Conservation (phyloP, 30 jellyfish, hydroid and myxozoan genomes). For the Cassiopea andromeda region DNA sequence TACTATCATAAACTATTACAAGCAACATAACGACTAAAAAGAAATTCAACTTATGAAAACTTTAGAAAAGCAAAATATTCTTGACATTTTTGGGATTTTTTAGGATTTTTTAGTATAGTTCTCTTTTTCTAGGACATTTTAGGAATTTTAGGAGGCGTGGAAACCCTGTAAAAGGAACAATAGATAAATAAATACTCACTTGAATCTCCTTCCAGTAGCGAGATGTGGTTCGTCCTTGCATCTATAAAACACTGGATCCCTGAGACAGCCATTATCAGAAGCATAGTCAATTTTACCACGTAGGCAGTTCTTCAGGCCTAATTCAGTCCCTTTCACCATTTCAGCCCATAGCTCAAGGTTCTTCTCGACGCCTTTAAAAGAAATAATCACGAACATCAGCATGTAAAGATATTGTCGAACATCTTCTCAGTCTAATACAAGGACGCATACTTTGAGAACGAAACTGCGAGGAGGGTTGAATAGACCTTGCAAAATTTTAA, state of each 20-base stretch:
- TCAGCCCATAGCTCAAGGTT: slow-evolving; percentile 81
- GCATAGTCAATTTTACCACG: slow-evolving; percentile 90
- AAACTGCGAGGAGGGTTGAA: too few species aligned
- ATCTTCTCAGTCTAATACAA: too few species aligned
- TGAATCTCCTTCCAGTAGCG: slow-evolving; percentile 82
- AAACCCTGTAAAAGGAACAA: neutral
- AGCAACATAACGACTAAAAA: too few species aligned
- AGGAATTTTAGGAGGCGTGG: neutral
- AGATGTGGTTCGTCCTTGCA: slow-evolving; percentile 88
- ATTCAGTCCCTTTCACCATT: slow-evolving; percentile 82
- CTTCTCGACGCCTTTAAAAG: slow-evolving; percentile 77
- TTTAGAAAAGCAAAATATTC: too few species aligned
- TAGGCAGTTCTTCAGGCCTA: slow-evolving; percentile 76
- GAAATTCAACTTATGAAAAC: too few species aligned
- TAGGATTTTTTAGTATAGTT: too few species aligned
- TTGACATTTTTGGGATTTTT: too few species aligned
- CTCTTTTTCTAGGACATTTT: too few species aligned
- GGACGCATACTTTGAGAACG: too few species aligned
- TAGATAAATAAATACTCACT: slow-evolving; percentile 42
- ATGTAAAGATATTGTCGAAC: too few species aligned
- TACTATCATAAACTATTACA: too few species aligned
- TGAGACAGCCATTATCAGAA: slow-evolving; percentile 93
- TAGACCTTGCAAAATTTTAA: too few species aligned
- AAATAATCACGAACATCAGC: neutral
- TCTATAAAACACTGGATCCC: slow-evolving; percentile 97